A percentile compares a stretch with the other conserved stretches of the same genome.
phyloP scores from a whole-genome alignment of 2,888 invertebrate genomes.

The Cosmia pyralina region DNA sequence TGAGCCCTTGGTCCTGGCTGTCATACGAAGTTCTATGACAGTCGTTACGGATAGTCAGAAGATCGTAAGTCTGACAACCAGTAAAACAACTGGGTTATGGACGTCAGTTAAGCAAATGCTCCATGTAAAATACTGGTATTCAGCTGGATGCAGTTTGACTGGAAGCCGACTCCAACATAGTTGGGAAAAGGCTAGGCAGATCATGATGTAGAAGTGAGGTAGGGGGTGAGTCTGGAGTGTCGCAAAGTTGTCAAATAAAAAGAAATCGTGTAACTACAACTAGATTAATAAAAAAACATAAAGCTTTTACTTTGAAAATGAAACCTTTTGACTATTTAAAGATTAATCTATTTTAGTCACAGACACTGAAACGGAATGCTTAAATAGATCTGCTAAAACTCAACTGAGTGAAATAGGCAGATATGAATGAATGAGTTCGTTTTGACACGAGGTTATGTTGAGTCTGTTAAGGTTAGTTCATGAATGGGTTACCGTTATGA shows the following conservation, averaged over 20 bases:
- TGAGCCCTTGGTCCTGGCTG: too few species aligned
- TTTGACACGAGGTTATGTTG: not conserved
- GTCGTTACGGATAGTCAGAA: too few species aligned
- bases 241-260: not conserved
- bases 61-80: too few species aligned
- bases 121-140: too few species aligned
- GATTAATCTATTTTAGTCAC: slow-evolving; percentile 10
- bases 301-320: slow-evolving; percentile 6
- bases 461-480: not conserved
- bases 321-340: slow-evolving; percentile 17
- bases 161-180: too few species aligned
- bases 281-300: not conserved
- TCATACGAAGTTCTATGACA: too few species aligned
- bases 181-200: too few species aligned
- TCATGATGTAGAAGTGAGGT: too few species aligned
- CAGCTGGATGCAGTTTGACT: too few species aligned
- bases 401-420: not conserved
- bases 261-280: not conserved
- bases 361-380: slow-evolving; percentile 14
- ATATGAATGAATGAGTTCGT: not conserved
- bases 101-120: too few species aligned
- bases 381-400: slow-evolving; percentile 1
- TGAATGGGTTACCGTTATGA: not conserved
- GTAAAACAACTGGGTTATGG: too few species aligned
- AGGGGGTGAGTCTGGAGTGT: not conserved